These are phyloP conservation scores for Tenualosa thibaudeaui DNA, from an alignment of 2,797 vertebrate genomes.

Conservation along the genomic window DNA sequence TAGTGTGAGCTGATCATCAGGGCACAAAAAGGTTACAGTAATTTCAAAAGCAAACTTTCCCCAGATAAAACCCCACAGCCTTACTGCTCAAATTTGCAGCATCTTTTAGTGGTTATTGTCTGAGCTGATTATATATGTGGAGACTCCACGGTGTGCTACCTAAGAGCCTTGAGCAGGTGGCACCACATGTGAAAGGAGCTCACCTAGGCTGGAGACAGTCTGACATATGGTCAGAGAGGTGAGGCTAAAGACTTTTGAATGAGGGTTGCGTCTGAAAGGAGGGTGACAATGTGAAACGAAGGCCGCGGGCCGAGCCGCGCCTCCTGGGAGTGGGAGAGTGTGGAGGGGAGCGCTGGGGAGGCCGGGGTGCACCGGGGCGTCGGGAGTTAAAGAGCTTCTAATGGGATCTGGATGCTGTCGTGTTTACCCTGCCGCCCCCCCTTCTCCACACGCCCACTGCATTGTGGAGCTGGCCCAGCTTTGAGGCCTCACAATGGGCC, in stretches of 20 bases:
- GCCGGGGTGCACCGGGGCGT: constrained; percentile 61
- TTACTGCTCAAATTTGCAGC: neutral
- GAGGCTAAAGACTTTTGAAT: constrained; percentile 46
- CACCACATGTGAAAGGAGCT: constrained; percentile 19
- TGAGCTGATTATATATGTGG: neutral
- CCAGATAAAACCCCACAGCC: neutral
- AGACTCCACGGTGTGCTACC: neutral
- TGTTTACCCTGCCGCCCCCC: constrained; percentile 76
- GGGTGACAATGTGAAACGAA: constrained; percentile 55
- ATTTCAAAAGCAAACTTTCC: neutral
- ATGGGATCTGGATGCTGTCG: constrained; percentile 80
- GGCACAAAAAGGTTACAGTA: neutral
- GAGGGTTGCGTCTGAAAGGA: neutral
- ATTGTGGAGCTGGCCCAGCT: constrained; percentile 79
- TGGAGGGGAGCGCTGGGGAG: constrained; percentile 43
- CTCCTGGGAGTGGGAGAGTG: neutral
- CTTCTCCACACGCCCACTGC: constrained; percentile 71
- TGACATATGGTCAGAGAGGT: constrained; percentile 34
- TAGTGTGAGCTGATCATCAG: neutral
- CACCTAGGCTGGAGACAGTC: constrained; percentile 5
- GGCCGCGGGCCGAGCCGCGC: constrained; percentile 19
- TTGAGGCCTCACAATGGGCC: constrained; percentile 74
- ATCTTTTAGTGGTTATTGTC: neutral
- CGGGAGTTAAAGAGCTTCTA: constrained; percentile 84
- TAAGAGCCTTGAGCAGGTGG: neutral